Conservation (phyloP, 1,140 invertebrate species). For the Pinna nobilis region DNA sequence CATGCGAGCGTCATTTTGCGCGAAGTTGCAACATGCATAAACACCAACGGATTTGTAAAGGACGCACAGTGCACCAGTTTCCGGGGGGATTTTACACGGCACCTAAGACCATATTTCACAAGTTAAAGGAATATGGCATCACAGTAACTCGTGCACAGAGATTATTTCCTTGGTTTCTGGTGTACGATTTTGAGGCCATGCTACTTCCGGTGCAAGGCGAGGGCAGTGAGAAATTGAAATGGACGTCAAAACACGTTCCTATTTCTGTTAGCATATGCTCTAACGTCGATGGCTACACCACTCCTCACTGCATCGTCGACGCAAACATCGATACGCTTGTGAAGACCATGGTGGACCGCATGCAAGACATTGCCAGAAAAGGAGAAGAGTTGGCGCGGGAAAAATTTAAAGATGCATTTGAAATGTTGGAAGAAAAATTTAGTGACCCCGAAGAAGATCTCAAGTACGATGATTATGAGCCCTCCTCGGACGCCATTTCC, state of each 20-base stretch:
- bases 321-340: conserved; percentile 2
- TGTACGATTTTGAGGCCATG: conserved; percentile 32
- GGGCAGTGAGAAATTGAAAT: neutral
- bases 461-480: neutral
- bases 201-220: neutral
- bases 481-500: neutral
- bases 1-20: conserved; percentile 16
- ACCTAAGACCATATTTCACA: neutral
- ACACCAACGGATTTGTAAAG: neutral
- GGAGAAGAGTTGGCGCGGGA: neutral
- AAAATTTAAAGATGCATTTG: conserved; percentile 1
- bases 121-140: conserved; percentile 7
- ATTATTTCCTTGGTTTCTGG: conserved; percentile 8
- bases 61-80: neutral
- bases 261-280: conserved; percentile 33
- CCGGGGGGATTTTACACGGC: conserved; percentile 16
- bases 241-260: conserved; percentile 12
- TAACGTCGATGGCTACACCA: conserved; percentile 8
- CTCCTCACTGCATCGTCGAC: conserved; percentile 23
- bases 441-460: conserved; percentile 3
- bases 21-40: neutral
- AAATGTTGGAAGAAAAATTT: neutral
- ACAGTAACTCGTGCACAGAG: neutral
- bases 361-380: neutral
- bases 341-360: neutral